Evolutionary conservation across 92 coral and sea anemone species (phyloP), one percentile per base, ranked within the genome.

Genomic region (Montipora capitata): DNA sequence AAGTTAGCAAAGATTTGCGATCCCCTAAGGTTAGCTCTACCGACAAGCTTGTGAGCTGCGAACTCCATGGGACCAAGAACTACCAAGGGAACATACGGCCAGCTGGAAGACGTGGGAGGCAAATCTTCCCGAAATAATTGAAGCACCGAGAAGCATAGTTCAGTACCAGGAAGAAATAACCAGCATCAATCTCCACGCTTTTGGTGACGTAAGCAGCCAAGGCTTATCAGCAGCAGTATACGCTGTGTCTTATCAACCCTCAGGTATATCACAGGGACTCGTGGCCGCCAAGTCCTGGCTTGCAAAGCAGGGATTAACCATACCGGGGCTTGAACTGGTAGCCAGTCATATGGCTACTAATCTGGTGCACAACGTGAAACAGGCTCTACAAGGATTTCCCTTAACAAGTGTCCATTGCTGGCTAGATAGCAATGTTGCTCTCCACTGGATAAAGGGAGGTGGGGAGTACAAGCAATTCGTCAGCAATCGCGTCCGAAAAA

Each of bases 401-500:
- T 7, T 76, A 2, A 18, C 5, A 76, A 56, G 45, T 11, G 88
- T 85, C 57, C 39, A 72, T 43, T 85, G 90, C 44, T 93, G 93
- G 89, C 87, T 85, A 12, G 91, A 85, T 76, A 78, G 90, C 71
- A 85, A 64, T 38, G 87, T 89, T 8, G 58, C 96, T 27, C 79
- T 71, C 13, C 81, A 89, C 80, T 84, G 89, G 85, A 64, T n/a
- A n/a, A n/a, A n/a, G n/a, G n/a, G n/a, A n/a, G n/a, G n/a, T n/a
- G n/a, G 70, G 17, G 71, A 59, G 10, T 59, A 77, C 75, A 85
- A 49, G 67, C 87, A 64, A 20, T 85, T 85, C 15, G 79, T 85
- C 39, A 62, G 71, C 4, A 79, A 86, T 68, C 64, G 51, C 67
- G 84, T 91, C 44, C 40, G 39, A 68, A 42, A 90, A 77, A 77